A percentile compares a stretch with the other conserved stretches of the same genome.
phyloP scores from a whole-genome alignment of 2,888 invertebrate genomes.

The Nymphalis c-album region DNA sequence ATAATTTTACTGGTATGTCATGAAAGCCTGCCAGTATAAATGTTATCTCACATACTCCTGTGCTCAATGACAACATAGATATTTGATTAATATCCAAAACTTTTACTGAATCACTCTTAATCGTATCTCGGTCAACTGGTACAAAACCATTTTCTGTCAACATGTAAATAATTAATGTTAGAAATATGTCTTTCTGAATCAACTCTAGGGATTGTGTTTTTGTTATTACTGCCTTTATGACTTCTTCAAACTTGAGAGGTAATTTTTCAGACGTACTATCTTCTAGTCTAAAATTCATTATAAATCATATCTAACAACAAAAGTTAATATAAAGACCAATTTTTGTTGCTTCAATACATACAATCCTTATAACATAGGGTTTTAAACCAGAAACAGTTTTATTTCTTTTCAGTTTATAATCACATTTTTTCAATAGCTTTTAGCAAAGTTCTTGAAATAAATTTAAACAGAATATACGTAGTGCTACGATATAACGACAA shows the following conservation, averaged over 20 bases:
- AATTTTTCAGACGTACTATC: conserved; percentile 63
- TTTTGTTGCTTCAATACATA: too few species aligned
- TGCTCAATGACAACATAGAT: conserved; percentile 51
- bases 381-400: too few species aligned
- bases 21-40: conserved; percentile 59
- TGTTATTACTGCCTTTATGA: conserved; percentile 50
- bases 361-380: too few species aligned
- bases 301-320: background rate
- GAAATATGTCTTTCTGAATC: conserved; percentile 64
- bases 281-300: conserved; percentile 49
- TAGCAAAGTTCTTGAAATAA: too few species aligned
- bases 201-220: conserved; percentile 53
- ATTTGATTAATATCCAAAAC: conserved; percentile 49
- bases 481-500: too few species aligned
- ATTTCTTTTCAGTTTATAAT: too few species aligned
- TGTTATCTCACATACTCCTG: conserved; percentile 56
- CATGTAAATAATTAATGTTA: conserved; percentile 59
- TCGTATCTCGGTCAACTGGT: conserved; percentile 46
- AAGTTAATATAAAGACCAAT: too few species aligned
- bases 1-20: conserved; percentile 55
- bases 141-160: conserved; percentile 70
- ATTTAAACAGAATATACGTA: too few species aligned
- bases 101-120: conserved; percentile 42
- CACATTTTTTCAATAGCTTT: too few species aligned
- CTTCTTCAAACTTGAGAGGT: conserved; percentile 53